These are phyloP conservation scores for Apamea monoglypha DNA, from an alignment of 2,888 invertebrate species.

Conservation along the genomic window DNA sequence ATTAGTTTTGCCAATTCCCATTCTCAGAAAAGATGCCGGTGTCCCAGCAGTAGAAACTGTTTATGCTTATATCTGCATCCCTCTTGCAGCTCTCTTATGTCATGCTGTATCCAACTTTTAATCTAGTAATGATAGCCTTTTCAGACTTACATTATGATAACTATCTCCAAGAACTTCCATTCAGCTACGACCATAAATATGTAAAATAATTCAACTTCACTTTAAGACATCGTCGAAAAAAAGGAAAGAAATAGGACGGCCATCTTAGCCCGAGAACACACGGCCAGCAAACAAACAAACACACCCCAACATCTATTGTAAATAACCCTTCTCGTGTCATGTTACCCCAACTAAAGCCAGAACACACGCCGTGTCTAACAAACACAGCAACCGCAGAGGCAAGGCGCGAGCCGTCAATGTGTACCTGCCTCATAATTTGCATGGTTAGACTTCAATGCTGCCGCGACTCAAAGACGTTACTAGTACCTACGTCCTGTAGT, in stretches of 20 bases:
- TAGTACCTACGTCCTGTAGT: constrained; percentile 39
- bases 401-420: constrained; percentile 55
- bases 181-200: background rate
- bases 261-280: constrained; percentile 7
- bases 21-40: too few species aligned
- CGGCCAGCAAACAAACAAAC: constrained; percentile 12
- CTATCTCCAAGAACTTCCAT: background rate
- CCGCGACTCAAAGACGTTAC: constrained; percentile 75
- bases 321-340: constrained; percentile 4
- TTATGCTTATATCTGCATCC: too few species aligned
- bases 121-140: background rate
- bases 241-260: background rate
- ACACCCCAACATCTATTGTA: constrained; percentile 4
- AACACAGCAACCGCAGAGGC: constrained; percentile 47
- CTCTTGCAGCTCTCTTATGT: background rate
- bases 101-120: background rate
- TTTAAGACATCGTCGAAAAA: background rate
- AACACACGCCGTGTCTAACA: constrained; percentile 36
- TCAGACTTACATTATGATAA: background rate
- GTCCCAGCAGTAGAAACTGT: too few species aligned
- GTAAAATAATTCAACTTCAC: background rate
- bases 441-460: constrained; percentile 77
- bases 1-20: too few species aligned
- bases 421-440: constrained; percentile 77
- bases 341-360: constrained; percentile 16